These are phyloP conservation scores for Cabera pusaria DNA, from an alignment of 2,888 invertebrate genomes.

Conservation along the genomic window DNA sequence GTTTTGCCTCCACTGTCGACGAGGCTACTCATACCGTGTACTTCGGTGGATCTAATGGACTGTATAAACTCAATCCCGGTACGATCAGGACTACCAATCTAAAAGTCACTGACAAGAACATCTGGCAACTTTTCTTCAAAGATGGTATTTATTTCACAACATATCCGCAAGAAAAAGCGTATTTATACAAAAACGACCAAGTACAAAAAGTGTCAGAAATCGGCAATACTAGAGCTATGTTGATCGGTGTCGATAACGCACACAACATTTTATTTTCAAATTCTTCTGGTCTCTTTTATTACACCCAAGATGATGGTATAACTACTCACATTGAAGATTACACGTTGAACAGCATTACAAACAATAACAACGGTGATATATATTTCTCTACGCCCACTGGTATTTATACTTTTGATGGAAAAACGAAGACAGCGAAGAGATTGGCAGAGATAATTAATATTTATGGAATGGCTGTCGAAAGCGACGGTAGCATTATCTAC, in stretches of 20 bases:
- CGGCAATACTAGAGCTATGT: constrained; percentile 32
- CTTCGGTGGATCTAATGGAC: constrained; percentile 56
- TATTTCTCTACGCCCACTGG: constrained; percentile 40
- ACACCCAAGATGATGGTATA: constrained; percentile 22
- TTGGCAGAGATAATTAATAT: constrained; percentile 32
- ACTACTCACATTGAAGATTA: constrained; percentile 26
- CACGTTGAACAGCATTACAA: constrained; percentile 37
- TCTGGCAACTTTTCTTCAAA: constrained; percentile 66
- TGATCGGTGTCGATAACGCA: constrained; percentile 41
- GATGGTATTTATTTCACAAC: constrained; percentile 59
- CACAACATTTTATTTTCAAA: constrained; percentile 42
- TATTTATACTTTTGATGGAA: constrained; percentile 34
- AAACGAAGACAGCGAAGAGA: constrained; percentile 19
- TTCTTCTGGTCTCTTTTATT: constrained; percentile 43
- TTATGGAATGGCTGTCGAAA: constrained; percentile 40
- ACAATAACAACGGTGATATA: constrained; percentile 41
- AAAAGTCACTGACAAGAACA: constrained; percentile 39
- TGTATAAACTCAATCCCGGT: constrained; percentile 53
- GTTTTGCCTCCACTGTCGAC: constrained; percentile 60
- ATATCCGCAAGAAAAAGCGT: constrained; percentile 46
- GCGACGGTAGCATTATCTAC: constrained; percentile 42
- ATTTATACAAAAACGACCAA: constrained; percentile 34
- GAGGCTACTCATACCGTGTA: constrained; percentile 45
- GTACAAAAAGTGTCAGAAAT: constrained; percentile 35
- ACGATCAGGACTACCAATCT: constrained; percentile 43